These are phyloP conservation scores for Drosophila kuntzei DNA, from an alignment of 2,888 invertebrate genomes.

Conservation along the genomic window DNA sequence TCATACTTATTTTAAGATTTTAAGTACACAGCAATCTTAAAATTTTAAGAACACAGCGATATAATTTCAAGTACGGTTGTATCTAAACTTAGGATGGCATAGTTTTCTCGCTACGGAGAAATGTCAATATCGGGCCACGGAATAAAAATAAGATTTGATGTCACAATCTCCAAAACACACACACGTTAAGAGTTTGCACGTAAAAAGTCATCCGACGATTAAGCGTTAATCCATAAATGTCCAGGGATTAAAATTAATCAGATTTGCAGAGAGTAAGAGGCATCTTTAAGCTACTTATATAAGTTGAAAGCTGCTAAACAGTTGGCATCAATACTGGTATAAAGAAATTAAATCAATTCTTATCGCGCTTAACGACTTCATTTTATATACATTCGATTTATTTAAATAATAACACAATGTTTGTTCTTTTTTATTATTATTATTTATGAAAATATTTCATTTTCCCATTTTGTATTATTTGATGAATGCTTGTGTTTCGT, in stretches of 20 bases:
- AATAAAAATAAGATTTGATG: background rate
- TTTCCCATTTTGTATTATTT: conserved; percentile 51
- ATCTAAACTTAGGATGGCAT: too few relatives aligned
- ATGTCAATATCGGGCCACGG: background rate
- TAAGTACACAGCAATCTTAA: too few relatives aligned
- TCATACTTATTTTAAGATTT: too few relatives aligned
- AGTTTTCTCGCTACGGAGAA: too few relatives aligned
- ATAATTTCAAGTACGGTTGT: too few relatives aligned
- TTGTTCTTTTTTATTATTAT: conserved; percentile 46
- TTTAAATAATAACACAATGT: conserved; percentile 82
- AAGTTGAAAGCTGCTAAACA: conserved; percentile 10
- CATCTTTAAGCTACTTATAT: background rate
- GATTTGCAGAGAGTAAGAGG: background rate
- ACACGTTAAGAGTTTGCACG: background rate
- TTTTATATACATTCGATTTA: conserved; percentile 76
- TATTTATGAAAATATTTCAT: conserved; percentile 82
- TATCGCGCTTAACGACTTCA: conserved; percentile 48
- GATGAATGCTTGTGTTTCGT: conserved; percentile 49
- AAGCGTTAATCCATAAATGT: background rate
- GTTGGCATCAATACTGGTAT: background rate
- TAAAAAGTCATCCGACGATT: background rate
- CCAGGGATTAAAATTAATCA: background rate
- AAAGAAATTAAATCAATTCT: conserved; percentile 47
- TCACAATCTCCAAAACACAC: background rate
- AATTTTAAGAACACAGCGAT: too few relatives aligned